Base-by-base conservation (phyloP, 2,797 vertebrate genomes). In the Babyrousa celebensis region DNA sequence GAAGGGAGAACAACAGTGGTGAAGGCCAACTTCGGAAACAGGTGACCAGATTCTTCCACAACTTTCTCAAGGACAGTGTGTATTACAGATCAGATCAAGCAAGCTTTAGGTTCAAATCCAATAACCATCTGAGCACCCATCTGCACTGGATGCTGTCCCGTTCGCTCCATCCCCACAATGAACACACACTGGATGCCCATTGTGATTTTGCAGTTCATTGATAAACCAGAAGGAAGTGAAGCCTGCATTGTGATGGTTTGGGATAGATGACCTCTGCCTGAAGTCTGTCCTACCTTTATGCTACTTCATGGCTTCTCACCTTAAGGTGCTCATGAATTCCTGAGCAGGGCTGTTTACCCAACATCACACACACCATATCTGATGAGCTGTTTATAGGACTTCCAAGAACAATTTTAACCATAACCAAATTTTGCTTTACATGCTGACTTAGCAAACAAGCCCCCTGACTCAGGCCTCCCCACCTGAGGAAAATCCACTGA, bases 161-260 rank as follows among this genome's bases (percentile, higher is more conserved):
- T 18, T 15, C 21, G 54, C 63, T 62, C 40, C 12, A 1, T 40
- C 20, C 40, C 78, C 23, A 52, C 72, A 25, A 10, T 3, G 25
- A 29, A 70, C 62, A 74, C 60, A n/a, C 12, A 14, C 6, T 63
- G 15, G 77, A n/a, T 6, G 0, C 0, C 8, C 5, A 5, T 0
- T 1, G 20, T 60, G 56, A 77, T 58, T 0, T 0, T 77, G 58
- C 1, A 0, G 60, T 3, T 68, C 32, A 1, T 1, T 21, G 18
- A 20, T 12, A 6, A 36, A 29, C 3, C 25, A 4, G 75, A 75
- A 36, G 2, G 20, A 60, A 16, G 14, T 0, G 2, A 17, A 36
- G 20, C 21, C 71, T 40, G 62, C 52, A 1, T 11, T 27, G n/a
- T 25, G 23, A 25, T 6, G 8, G 20, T 2, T 1, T 2, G 21